Evolutionary conservation across 2,888 invertebrate genomes (phyloP).

Genomic region (Caenorhabditis doughertyi): DNA sequence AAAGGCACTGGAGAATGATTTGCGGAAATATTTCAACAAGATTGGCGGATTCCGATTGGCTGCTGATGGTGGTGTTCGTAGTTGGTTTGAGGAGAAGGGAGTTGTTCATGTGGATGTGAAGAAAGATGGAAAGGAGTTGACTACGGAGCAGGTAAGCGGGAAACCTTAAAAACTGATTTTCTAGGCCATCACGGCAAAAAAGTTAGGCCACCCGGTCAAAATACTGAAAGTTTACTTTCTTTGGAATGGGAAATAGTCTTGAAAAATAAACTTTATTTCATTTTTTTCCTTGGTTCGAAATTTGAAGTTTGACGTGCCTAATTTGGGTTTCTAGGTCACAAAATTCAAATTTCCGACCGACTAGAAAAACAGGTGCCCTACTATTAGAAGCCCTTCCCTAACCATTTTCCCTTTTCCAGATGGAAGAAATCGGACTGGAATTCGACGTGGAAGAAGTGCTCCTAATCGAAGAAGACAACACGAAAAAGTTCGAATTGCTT

Average conservation of each 20-base stretch:
- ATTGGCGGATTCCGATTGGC: constrained; percentile 77
- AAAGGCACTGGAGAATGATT: constrained; percentile 67
- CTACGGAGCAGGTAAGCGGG: constrained; percentile 65
- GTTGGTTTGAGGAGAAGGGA: constrained; percentile 79
- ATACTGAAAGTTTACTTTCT: no score
- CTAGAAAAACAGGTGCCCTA: no score
- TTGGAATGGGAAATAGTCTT: no score
- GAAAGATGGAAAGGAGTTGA: constrained; percentile 66
- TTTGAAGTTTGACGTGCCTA: no score
- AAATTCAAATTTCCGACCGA: no score
- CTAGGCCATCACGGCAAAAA: no score
- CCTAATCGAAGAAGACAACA: constrained; percentile 67
- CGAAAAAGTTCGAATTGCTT: constrained; percentile 72
- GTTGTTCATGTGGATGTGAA: constrained; percentile 60
- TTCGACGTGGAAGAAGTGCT: constrained; percentile 78
- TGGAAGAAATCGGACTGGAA: constrained; percentile 79
- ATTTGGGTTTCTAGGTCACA: no score
- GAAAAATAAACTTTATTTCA: no score
- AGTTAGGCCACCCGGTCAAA: no score
- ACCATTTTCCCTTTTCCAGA: no score
- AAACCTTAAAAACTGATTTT: background rate
- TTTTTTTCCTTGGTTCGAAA: no score
- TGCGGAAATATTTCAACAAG: constrained; percentile 77
- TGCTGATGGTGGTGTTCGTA: constrained; percentile 71
- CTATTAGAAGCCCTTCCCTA: no score